These are phyloP conservation scores for Naso thynnoides DNA, from an alignment of 2,797 vertebrate genomes.

Conservation along the genomic window DNA sequence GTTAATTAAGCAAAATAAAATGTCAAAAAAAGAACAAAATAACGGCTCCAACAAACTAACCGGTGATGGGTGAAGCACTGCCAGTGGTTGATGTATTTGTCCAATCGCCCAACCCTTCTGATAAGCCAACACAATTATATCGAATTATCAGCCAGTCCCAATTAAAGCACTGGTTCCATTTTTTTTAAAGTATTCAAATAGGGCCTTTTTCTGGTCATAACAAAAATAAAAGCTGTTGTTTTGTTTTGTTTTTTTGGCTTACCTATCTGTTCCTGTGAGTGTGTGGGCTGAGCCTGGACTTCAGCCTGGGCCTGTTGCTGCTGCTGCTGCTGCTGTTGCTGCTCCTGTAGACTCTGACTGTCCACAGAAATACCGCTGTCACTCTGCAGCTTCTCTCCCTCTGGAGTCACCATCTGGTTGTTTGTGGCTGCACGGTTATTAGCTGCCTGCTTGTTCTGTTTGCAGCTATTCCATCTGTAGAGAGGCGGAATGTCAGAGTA, in stretches of 20 bases:
- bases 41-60: too few species aligned
- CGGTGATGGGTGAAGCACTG: too few species aligned
- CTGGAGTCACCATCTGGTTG: conserved; percentile 95
- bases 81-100: too few species aligned
- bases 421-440: conserved; percentile 90
- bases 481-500: conserved; percentile 25
- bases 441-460: conserved; percentile 96
- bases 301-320: conserved; percentile 82
- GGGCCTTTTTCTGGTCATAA: too few species aligned
- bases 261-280: conserved; percentile 85
- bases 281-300: conserved; percentile 83
- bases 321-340: conserved; percentile 86
- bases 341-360: conserved; percentile 96
- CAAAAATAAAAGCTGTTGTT: too few species aligned
- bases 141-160: too few species aligned
- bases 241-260: conserved; percentile 17
- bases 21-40: too few species aligned
- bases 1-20: too few species aligned
- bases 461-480: conserved; percentile 97
- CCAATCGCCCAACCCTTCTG: too few species aligned
- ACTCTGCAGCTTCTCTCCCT: conserved; percentile 98
- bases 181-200: too few species aligned
- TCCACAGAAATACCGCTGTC: conserved; percentile 99
- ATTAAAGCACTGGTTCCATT: too few species aligned
- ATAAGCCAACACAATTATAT: too few species aligned